Base-by-base conservation (phyloP, 2,888 invertebrate species). In the Bursaphelenchus okinawaensis region DNA sequence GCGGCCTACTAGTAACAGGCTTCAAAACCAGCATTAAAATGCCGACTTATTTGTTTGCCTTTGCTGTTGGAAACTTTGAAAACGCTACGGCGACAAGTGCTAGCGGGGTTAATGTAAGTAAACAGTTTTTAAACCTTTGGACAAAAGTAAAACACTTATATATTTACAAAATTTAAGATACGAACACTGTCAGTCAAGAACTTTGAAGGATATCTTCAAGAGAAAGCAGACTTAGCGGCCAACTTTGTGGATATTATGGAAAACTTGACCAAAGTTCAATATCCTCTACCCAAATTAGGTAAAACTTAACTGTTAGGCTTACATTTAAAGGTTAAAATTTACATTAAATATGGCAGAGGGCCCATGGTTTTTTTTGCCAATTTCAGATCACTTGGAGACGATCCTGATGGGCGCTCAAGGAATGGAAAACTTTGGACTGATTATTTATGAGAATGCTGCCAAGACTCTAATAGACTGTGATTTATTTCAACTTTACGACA, bases 231-330 rank as follows among this genome's bases (percentile, higher is more conserved):
- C 8, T 7, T 54, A 19, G 59, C 20, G 9, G 59, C 59, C 16
- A 50, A 59, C 7, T 19, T 20, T 12, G 19, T 59, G 7, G 59
- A 59, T 20, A 8, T 55, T 7, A 54, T 59, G 52, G 59, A 59
- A 59, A 20, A 55, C 12, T 52, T 23, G 19, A 59, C 23, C n/a
- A 9, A 7, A 16, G 16, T 52, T 22, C 54, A 7, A 9, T 52
- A 52, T 52, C 54, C 54, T 8, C 16, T 52, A 16, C 7, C 7
- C 7, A 52, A 52, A 52, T 52, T 52, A 23, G 54, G 54, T 52
- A 52, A 52, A 29, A 12, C 12, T n/a, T n/a, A n/a, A n/a, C n/a
- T n/a, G n/a, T n/a, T n/a, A n/a, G n/a, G n/a, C n/a, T n/a, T n/a
- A n/a, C n/a, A n/a, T n/a, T n/a, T n/a, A n/a, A n/a, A n/a, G n/a